Evolutionary conservation across 2,113 vertebrate genomes (phyloP).

Genomic region (Ceyx cyanopectus): DNA sequence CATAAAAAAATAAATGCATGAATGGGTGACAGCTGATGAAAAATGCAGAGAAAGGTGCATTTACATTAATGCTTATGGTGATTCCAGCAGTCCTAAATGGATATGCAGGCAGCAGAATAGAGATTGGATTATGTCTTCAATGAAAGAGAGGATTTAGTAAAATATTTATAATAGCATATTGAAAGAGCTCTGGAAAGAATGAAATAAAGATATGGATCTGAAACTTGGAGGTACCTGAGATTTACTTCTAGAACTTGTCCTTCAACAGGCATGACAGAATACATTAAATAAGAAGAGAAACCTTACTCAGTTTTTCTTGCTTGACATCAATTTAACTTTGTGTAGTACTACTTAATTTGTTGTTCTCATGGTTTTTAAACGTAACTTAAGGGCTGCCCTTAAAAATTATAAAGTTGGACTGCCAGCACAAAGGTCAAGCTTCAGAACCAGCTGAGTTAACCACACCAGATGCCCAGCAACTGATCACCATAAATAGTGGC

Average conservation of each 20-base stretch:
- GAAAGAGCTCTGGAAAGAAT: neutral
- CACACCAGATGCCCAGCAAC: neutral
- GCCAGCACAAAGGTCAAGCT: neutral
- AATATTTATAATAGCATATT: neutral
- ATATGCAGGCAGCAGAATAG: neutral
- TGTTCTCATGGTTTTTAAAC: neutral
- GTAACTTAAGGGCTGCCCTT: neutral
- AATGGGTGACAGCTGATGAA: neutral
- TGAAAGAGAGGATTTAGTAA: neutral
- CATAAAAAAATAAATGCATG: neutral
- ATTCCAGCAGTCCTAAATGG: neutral
- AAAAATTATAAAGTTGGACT: neutral
- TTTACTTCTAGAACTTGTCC: neutral
- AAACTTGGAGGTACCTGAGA: neutral
- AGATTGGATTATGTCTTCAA: neutral
- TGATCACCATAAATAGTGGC: neutral
- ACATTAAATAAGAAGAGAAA: neutral
- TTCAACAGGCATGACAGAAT: neutral
- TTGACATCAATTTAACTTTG: neutral
- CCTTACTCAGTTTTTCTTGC: neutral
- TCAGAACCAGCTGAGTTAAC: accelerated
- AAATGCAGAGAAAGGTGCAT: neutral
- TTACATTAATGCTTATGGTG: neutral
- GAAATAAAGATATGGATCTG: neutral
- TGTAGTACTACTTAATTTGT: neutral